Percentiles rank a stretch among this genome's conserved stretches.
phyloP scores from a whole-genome alignment of 2,797 vertebrate genomes.

The Danio choprae region DNA sequence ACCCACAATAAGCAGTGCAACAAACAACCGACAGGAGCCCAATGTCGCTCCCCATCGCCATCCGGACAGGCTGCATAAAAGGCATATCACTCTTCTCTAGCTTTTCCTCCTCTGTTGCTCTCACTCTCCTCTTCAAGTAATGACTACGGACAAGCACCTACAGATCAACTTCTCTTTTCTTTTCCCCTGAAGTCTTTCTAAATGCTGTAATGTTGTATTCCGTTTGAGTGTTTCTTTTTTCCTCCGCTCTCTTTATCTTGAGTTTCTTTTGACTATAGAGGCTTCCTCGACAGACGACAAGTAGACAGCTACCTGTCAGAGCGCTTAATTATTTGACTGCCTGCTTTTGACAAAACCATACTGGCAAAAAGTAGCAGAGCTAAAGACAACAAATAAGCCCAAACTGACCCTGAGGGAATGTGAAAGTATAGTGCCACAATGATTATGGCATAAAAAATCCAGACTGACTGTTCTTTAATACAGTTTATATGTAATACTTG shows the following conservation, averaged over 20 bases:
- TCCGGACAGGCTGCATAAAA: constrained; percentile 51
- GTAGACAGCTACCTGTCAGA: constrained; percentile 54
- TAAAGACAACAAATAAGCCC: constrained; percentile 21
- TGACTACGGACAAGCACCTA: constrained; percentile 82
- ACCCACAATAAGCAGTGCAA: constrained; percentile 50
- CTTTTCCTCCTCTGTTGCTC: constrained; percentile 60
- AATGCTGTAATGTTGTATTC: constrained; percentile 67
- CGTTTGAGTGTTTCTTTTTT: constrained; percentile 51
- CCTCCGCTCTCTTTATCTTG: constrained; percentile 55
- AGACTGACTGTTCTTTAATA: neutral
- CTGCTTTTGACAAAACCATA: constrained; percentile 50
- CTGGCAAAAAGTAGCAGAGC: constrained; percentile 10
- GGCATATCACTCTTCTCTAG: constrained; percentile 55
- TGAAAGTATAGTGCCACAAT: neutral
- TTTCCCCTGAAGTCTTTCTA: constrained; percentile 74
- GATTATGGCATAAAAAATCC: neutral
- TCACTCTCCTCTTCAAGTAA: constrained; percentile 80
- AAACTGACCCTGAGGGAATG: neutral
- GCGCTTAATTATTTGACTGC: constrained; percentile 37
- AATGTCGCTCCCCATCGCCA: constrained; percentile 55
- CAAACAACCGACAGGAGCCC: constrained; percentile 56
- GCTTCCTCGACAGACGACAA: constrained; percentile 32
- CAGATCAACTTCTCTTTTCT: constrained; percentile 72
- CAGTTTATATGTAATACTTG: neutral
- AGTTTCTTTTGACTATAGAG: constrained; percentile 49